Conservation (phyloP, 2,888 invertebrate species). For the Dendrolimus houi region DNA sequence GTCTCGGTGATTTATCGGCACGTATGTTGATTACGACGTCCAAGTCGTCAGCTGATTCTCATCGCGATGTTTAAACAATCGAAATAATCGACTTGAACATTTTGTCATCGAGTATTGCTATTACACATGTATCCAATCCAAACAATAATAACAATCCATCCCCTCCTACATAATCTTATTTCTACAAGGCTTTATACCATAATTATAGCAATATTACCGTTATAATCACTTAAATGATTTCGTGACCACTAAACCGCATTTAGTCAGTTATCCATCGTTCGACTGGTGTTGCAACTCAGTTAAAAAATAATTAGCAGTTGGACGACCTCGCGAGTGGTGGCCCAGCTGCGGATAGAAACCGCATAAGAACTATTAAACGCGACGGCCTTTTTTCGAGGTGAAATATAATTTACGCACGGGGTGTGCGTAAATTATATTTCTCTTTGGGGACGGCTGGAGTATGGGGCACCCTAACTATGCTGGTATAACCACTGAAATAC, state of each 20-base stretch:
- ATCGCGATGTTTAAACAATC: too few relatives aligned
- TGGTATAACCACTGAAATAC: too few relatives aligned
- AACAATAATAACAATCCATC: conserved; percentile 10
- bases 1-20: too few relatives aligned
- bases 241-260: conserved; percentile 43
- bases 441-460: too few relatives aligned
- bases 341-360: conserved; percentile 47
- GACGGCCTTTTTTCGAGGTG: too few relatives aligned
- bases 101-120: too few relatives aligned
- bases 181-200: conserved; percentile 1
- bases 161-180: conserved; percentile 7
- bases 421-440: too few relatives aligned
- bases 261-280: conserved; percentile 42
- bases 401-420: too few relatives aligned
- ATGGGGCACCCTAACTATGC: too few relatives aligned
- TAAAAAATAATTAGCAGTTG: conserved; percentile 67
- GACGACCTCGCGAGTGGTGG: conserved; percentile 40
- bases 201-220: conserved; percentile 1
- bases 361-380: conserved; percentile 39
- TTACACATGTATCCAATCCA: conserved; percentile 10
- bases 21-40: too few relatives aligned
- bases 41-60: too few relatives aligned
- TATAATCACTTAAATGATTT: conserved; percentile 2
- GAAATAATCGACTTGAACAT: too few relatives aligned
- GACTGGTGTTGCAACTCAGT: conserved; percentile 49